Conservation (phyloP, 2,797 vertebrate genomes). For the Champsocephalus esox region DNA sequence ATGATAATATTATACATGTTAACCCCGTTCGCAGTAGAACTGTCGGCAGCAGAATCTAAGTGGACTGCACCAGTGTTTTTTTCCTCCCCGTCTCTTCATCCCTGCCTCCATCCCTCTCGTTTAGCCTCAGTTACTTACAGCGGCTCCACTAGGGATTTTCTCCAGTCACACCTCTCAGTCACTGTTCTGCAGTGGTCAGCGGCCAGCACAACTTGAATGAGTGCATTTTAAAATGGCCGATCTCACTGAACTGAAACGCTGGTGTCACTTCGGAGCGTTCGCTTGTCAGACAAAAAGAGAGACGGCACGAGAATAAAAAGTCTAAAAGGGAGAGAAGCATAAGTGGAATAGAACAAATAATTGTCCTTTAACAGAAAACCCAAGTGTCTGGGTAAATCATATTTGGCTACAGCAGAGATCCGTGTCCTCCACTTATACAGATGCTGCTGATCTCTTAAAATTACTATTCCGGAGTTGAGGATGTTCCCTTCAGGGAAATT, state of each 20-base stretch:
- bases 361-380: neutral
- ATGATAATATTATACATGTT: too few species aligned
- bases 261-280: constrained; percentile 46
- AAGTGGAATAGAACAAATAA: constrained; percentile 12
- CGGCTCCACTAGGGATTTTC: constrained; percentile 39
- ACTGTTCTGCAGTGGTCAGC: constrained; percentile 56
- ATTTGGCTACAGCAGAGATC: neutral
- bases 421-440: neutral
- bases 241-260: constrained; percentile 60
- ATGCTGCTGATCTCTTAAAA: constrained; percentile 1
- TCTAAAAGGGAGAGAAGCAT: constrained; percentile 12
- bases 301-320: constrained; percentile 23
- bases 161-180: constrained; percentile 57
- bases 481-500: constrained; percentile 13
- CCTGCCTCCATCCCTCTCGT: neutral
- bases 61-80: neutral
- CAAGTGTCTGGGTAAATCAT: neutral
- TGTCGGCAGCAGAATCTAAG: neutral
- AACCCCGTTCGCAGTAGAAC: neutral
- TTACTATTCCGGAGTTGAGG: neutral
- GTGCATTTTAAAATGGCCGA: constrained; percentile 8
- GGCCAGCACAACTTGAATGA: constrained; percentile 16
- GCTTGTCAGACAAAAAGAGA: constrained; percentile 52
- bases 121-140: constrained; percentile 38
- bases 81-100: neutral